A percentile compares a stretch with the other conserved stretches of the same genome.
Conservation (phyloP, 2,797 vertebrate genomes). For the Pseudomugil gertrudae region DNA sequence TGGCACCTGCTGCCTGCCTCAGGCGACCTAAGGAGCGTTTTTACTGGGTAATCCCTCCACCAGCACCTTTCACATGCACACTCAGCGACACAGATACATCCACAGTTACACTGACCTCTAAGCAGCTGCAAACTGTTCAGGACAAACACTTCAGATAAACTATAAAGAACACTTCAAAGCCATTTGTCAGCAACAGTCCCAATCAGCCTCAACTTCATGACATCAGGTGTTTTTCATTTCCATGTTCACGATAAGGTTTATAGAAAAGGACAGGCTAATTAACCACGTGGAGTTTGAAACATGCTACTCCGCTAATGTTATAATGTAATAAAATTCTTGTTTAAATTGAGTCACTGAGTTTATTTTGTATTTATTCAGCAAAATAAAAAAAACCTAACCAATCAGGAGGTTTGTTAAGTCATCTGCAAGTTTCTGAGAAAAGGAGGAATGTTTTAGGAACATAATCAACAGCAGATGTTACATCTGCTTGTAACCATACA, state of each 20-base stretch:
- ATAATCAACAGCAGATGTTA: not conserved
- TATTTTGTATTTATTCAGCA: not conserved
- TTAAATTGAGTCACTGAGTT: not conserved
- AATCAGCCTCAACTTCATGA: not conserved
- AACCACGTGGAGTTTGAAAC: not conserved
- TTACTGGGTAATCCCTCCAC: constrained; percentile 16
- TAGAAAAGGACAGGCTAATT: not conserved
- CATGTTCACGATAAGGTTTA: not conserved
- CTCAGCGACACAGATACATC: not conserved
- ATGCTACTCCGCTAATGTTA: not conserved
- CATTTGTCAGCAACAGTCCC: not conserved
- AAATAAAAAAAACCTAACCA: not conserved
- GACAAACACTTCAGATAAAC: not conserved
- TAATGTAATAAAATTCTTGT: not conserved
- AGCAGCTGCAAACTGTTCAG: not conserved
- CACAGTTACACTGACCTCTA: not conserved
- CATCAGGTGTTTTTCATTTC: not conserved
- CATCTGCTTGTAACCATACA: not conserved
- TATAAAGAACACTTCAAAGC: not conserved
- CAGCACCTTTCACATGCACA: constrained; percentile 21
- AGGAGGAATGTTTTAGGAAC: not conserved
- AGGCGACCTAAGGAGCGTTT: constrained; percentile 3
- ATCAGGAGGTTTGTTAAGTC: not conserved
- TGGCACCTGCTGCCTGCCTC: constrained; percentile 50
- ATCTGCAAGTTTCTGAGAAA: not conserved